Evolutionary conservation across 2,797 vertebrate species (phyloP), one percentile per base, ranked within the genome.

Genomic region (Stomatorhinus walkeri): DNA sequence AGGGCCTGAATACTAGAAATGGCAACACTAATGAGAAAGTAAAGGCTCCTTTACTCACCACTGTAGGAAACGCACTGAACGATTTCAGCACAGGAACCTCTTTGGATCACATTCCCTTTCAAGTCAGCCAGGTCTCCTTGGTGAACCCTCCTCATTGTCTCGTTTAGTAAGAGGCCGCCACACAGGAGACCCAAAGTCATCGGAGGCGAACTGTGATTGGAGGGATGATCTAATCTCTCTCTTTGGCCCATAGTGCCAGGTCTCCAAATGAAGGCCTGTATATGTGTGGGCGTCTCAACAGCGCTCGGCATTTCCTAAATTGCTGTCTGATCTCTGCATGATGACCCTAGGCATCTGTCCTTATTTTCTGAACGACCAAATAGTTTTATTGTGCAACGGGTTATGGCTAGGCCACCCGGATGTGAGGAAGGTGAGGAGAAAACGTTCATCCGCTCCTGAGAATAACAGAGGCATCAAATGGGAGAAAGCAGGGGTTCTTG

Each of bases 231-330:
- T 56, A 48, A 72, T 61, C 22, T 54, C 72, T 87, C 46, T 46
- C 56, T 87, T 64, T 24, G 22, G 59, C 36, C 36, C 59, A 48
- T 14, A 19, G n/a, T 76, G 48, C 40, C 52, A 56, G 24, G 28
- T 19, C 51, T 32, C 59, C 28, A 32, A 56, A 36, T 36, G 52
- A 87, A 56, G 24, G 28, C 16, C 32, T 2, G 12, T 24, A 12
- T 28, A 49, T 48, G 46, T 84, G 81, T 84, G 46, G 81, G 81
- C 6, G 81, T 84, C n/a, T 48, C 16, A 48, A 48, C 46, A 22
- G 40, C 79, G 9, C n/a, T 49, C 49, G 79, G 81, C 46, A 84
- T 84, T 84, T 84, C 46, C 81, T 84, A 84, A 84, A 84, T 84
- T 51, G 54, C 84, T n/a, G 52, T 19, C 52, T 43, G 24, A 36